phyloP scores from a whole-genome alignment of 2,888 invertebrate species.

The Cataglyphis altisquamis region DNA sequence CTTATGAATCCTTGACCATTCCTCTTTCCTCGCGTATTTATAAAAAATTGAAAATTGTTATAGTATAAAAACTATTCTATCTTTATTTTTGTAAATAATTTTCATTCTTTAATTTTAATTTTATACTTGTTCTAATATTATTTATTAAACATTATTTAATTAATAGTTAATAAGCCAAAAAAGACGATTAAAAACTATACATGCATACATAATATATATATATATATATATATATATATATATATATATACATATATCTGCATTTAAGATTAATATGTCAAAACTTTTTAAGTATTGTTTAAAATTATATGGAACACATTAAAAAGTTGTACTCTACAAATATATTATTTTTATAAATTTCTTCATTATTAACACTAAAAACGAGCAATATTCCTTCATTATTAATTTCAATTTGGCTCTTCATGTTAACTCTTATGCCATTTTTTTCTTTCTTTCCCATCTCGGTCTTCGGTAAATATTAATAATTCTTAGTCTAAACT shows the following conservation, averaged over 20 bases:
- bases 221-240: neutral
- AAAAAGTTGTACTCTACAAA: neutral
- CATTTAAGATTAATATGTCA: neutral
- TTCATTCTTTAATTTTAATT: neutral
- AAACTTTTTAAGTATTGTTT: neutral
- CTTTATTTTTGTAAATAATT: neutral
- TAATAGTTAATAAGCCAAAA: neutral
- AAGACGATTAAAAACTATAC: neutral
- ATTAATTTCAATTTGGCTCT: neutral
- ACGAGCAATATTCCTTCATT: neutral
- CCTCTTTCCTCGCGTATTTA: neutral
- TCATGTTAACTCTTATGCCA: neutral
- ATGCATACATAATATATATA: neutral
- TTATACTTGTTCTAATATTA: neutral
- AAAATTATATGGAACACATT: neutral
- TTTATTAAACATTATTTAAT: neutral
- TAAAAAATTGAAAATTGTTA: neutral
- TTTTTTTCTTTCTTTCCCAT: neutral
- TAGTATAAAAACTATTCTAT: neutral
- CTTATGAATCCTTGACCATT: slow-evolving; percentile 43
- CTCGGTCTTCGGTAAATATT: neutral
- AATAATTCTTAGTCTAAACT: neutral
- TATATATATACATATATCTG: neutral
- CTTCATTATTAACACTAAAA: neutral
- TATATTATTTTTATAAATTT: neutral